Base-by-base conservation (phyloP, 2,888 invertebrate species). In the Tetranychus truncatus region DNA sequence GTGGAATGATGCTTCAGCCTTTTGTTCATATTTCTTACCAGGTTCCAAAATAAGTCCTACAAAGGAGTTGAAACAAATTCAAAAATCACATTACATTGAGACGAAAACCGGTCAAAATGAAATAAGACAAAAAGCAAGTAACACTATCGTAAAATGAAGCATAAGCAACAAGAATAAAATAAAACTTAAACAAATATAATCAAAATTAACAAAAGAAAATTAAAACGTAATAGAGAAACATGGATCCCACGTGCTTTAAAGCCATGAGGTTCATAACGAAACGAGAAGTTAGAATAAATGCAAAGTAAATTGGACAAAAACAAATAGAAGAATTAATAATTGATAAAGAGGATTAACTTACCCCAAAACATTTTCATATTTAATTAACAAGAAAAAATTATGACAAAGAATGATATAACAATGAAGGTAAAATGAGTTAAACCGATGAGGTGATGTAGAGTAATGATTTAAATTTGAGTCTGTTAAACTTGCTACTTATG, bases 1-100 rank as follows among this genome's bases (percentile, higher is more conserved):
- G 45, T 77, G 78, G 67, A 74, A 78, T 15, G 75, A 75, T 34
- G 73, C 78, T 74, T 82, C 81, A 76, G 82, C 82, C 6, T 80
- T 80, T 78, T 83, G 83, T 9, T 82, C 80, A 78, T 83, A 83
- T 15, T 80, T 80, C 78, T 82, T 82, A 6, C 82, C 83, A 66
- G 79, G 79, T 78, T 82, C 81, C 69, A 83, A 45, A 66, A n/a
- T 24, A 45, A 65, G 24, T 65, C 55, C 66, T 72, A 72, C n/a
- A 72, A 45, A 69, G 45, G 9, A 34, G 5, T 34, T 6, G 15
- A 34, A 44, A 72, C 9, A 72, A 72, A 44, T 15, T 55, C 2
- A 55, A 55, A 9, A 55, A 55, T 55, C 55, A 55, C 9, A 6
- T 15, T 55, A 55, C 9, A 55, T 6, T 5, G 9, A 55, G 55